Percentiles rank a stretch among this genome's conserved stretches.
Conservation (phyloP, 2,797 vertebrate genomes). For the Pseudochaenichthys georgianus region DNA sequence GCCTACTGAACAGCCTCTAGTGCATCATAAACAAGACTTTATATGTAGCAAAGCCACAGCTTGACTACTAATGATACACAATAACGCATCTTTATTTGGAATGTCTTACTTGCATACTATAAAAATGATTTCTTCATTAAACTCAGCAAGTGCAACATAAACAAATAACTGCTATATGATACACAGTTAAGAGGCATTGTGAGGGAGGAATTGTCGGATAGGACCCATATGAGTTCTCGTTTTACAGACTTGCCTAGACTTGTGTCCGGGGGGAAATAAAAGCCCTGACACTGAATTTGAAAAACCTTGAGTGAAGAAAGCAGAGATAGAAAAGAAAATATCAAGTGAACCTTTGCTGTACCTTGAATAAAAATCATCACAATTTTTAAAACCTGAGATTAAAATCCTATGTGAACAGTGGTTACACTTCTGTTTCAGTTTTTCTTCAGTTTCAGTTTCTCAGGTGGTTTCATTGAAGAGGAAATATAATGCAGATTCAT, state of each 20-base stretch:
- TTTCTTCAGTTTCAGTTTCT: neutral
- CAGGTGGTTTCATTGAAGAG: too few species aligned
- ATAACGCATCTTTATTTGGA: conserved; percentile 1
- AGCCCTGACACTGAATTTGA: conserved; percentile 13
- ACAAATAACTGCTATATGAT: conserved; percentile 6
- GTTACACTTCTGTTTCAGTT: conserved; percentile 7
- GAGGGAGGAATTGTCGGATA: conserved; percentile 5
- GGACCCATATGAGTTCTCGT: neutral
- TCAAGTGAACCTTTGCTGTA: conserved; percentile 12
- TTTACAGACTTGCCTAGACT: conserved; percentile 37
- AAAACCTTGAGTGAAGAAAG: conserved; percentile 28
- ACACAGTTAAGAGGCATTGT: neutral
- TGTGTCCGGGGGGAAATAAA: conserved; percentile 38
- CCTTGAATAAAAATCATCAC: neutral
- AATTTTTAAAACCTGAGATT: conserved; percentile 39
- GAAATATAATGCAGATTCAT: too few species aligned
- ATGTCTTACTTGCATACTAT: conserved; percentile 12
- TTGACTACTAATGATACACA: conserved; percentile 15
- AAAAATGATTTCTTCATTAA: conserved; percentile 38
- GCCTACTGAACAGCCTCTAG: conserved; percentile 29
- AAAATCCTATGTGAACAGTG: neutral
- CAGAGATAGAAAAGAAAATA: conserved; percentile 29
- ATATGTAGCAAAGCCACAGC: conserved; percentile 24
- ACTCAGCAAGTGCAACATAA: conserved; percentile 13
- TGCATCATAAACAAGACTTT: conserved; percentile 61